Base-by-base conservation (phyloP, 2,888 invertebrate genomes). In the Hypolimnas misippus region DNA sequence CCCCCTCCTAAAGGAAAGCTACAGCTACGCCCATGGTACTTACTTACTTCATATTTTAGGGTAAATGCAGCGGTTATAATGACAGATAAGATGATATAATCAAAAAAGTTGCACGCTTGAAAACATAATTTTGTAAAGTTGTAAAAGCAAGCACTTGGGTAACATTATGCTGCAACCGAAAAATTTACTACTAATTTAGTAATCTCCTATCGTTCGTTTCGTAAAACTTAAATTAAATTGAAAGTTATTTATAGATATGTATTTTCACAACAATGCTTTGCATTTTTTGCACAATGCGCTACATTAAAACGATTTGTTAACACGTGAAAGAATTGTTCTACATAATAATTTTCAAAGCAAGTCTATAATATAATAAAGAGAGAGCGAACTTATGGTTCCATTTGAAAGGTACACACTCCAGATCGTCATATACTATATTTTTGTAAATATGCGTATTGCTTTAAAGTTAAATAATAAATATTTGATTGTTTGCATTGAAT, bases 61-160 rank as follows among this genome's bases (percentile, higher is more conserved):
- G n/a, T n/a, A n/a, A n/a, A n/a, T n/a, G n/a, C n/a, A 14, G 10
- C 42, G 10, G 42, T 17, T 2, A 40, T 40, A n/a, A 14, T 16
- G 3, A 10, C 4, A 2, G 3, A 17, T 42, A 14, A 7, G 16
- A 17, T 42, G 19, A 44, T 19, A 44, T 44, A 44, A 17, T 44
- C 10, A 44, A 19, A 46, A 21, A 5, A 44, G 1, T 21, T n/a
- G 1, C 21, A n/a, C 44, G 19, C 44, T 46, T n/a, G n/a, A 46
- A 46, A 46, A 12, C 10, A 19, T n/a, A 46, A 46, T 12, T 46
- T 46, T 46, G 44, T 6, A 46, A 44, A 46, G 5, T 46, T 19
- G 19, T 46, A 46, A 46, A 46, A 46, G n/a, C n/a, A n/a, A 38
- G 3, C 12, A 6, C 12, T 46, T 21, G 10, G 12, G 21, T 8